Evolutionary conservation across 2,888 invertebrate species (phyloP), one percentile per base, ranked within the genome.

Genomic region (Melieria crassipennis): DNA sequence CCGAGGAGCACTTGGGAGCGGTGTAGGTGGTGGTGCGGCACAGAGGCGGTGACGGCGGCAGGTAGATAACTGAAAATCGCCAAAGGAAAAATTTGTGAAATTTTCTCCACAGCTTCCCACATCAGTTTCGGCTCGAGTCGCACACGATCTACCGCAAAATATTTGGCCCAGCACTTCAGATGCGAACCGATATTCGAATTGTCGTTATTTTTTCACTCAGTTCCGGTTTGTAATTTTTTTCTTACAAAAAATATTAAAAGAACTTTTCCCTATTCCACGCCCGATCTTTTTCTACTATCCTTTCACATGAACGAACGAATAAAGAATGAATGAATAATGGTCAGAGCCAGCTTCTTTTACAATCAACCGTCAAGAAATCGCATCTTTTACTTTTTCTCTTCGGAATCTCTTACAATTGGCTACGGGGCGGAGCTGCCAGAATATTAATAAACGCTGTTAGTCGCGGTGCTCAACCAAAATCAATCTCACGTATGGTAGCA

Each of bases 171-270:
- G 70, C 75, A 75, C 68, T 52, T 65, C 7, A 73, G 75, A 9
- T 42, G 42, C 79, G 76, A 80, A 79, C 75, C 71, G 57, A 75
- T 73, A 72, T 70, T 75, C 75, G 73, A 75, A 80, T 76, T 79
- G 79, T 78, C 73, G 65, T 65, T 46, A 73, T 75, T 78, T 74
- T 73, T 58, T 75, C 13, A 58, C 46, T 73, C 76, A 80, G 79
- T 79, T 82, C 79, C 81, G 81, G 78, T 81, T 80, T 78, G 75
- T 77, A 73, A 76, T 71, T 71, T 62, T 73, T 66, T 64, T 63
- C 62, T 16, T 46, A 70, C 13, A 47, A 46, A 55, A 65, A 65
- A 63, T 55, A 64, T 70, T 47, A 69, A 70, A 69, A 71, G 42
- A 57, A 65, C 56, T 73, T 75, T 74, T 75, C 60, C 73, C 66